Conservation (phyloP, 2,113 vertebrate species). For the Saccopteryx bilineata region DNA sequence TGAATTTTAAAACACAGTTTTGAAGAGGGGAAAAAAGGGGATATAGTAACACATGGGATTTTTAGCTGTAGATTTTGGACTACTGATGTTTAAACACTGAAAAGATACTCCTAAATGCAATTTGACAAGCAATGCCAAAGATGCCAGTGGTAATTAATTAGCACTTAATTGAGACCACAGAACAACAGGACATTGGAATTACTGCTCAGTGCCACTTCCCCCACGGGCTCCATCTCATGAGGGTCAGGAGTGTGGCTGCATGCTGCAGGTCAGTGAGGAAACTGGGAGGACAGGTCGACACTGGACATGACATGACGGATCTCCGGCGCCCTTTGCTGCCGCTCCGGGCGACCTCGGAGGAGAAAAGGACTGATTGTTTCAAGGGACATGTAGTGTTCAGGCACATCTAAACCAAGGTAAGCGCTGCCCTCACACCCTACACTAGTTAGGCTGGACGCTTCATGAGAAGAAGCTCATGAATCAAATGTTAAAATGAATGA, state of each 20-base stretch:
- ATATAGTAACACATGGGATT: slow-evolving; percentile 31
- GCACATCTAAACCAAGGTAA: slow-evolving; percentile 77
- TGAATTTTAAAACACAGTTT: slow-evolving; percentile 83
- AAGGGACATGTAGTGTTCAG: slow-evolving; percentile 79
- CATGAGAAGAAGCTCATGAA: slow-evolving; percentile 44
- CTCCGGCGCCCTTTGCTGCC: slow-evolving; percentile 89
- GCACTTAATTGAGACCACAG: slow-evolving; percentile 96
- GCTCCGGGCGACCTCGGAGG: slow-evolving; percentile 89
- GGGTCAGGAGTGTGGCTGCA: slow-evolving; percentile 93
- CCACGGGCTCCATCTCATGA: slow-evolving; percentile 92
- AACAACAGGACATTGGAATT: slow-evolving; percentile 94
- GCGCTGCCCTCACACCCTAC: not conserved
- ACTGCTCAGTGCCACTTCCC: slow-evolving; percentile 93
- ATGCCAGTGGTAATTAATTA: slow-evolving; percentile 99
- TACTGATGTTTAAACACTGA: slow-evolving; percentile 88
- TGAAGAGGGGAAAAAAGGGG: slow-evolving; percentile 69
- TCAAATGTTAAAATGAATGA: not conserved
- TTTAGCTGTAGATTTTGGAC: slow-evolving; percentile 78
- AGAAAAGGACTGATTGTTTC: slow-evolving; percentile 86
- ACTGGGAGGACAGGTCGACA: slow-evolving; percentile 92
- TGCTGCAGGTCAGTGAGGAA: slow-evolving; percentile 94
- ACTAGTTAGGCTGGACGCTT: not conserved
- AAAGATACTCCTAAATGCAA: slow-evolving; percentile 96
- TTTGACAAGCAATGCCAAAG: slow-evolving; percentile 97
- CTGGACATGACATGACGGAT: slow-evolving; percentile 92